Percentiles rank a stretch among this genome's conserved stretches.
These are phyloP conservation scores for Petrophora chlorosata DNA, from an alignment of 2,888 invertebrate genomes.

Conservation along the genomic window DNA sequence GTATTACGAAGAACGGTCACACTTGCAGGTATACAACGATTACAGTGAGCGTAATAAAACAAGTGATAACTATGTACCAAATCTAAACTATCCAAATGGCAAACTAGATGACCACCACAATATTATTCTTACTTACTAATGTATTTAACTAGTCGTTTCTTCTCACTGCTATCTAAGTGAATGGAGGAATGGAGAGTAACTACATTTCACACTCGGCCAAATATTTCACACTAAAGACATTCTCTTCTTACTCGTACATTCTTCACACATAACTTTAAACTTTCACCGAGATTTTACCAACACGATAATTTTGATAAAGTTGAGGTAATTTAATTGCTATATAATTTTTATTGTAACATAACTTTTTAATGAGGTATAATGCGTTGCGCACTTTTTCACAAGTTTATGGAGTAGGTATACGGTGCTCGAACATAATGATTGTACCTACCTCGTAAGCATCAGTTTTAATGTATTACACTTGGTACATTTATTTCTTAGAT, in stretches of 20 bases:
- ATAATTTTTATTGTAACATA: constrained; percentile 21
- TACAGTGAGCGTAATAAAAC: too few species aligned
- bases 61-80: too few species aligned
- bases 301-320: constrained; percentile 31
- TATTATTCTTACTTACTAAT: too few species aligned
- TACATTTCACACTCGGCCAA: constrained; percentile 22
- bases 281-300: constrained; percentile 35
- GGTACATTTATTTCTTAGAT: too few species aligned
- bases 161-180: constrained; percentile 14
- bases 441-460: too few species aligned
- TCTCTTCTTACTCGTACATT: constrained; percentile 33
- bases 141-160: constrained; percentile 1
- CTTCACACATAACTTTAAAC: constrained; percentile 37
- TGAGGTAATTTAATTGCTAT: constrained; percentile 29
- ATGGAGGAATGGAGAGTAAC: constrained; percentile 18
- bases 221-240: constrained; percentile 26
- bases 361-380: constrained; percentile 8
- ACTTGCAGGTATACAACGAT: background rate
- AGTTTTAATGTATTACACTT: too few species aligned
- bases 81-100: too few species aligned
- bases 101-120: too few species aligned
- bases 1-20: constrained; percentile 14
- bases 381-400: background rate
- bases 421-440: too few species aligned
- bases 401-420: background rate